Base-by-base conservation (phyloP, 1,140 invertebrate species). In the Penaeus indicus region DNA sequence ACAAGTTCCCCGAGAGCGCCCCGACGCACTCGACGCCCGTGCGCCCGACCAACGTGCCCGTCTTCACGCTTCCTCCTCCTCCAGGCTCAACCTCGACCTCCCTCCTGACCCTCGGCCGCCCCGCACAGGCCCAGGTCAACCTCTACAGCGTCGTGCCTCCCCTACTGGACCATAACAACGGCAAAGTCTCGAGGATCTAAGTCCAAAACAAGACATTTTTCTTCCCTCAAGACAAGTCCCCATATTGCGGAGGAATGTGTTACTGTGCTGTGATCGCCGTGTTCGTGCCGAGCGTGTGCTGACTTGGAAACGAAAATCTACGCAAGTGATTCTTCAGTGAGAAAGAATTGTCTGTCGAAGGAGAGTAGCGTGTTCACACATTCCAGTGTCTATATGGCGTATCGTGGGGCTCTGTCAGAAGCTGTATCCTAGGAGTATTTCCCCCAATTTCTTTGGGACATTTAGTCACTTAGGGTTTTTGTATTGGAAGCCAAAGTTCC, bases 81-180 rank as follows among this genome's bases (percentile, higher is more conserved):
- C 27, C n/a, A 32, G 72, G 72, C 27, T 75, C 42, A 10, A 38
- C 82, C 54, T 32, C 61, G 72, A 19, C 19, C 54, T 75, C 25
- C 25, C 27, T 69, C 27, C 69, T 42, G 21, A 27, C 60, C 47
- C 25, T 85, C 27, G 72, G 69, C 32, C 72, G 72, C 54, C 84
- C 84, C 32, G 47, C 84, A 18, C 84, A 85, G 54, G 72, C 84
- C 32, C 84, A 77, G 18, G 84, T 85, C 69, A 85, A 85, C 42
- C 38, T 85, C 47, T 85, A 85, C 60, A 78, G 72, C 62, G 84
- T 62, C n/a, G 84, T 85, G 54, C 84, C 84, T 27, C 69, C 84
- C 72, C 19, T 75, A 61, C 75, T 19, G 21, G 54, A 78, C n/a
- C 22, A 47, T 11, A 42, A 60, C 42, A 38, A 19, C 75, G 82